These are phyloP conservation scores for Beaufortia kweichowensis DNA, from an alignment of 2,113 vertebrate species.

Conservation along the genomic window DNA sequence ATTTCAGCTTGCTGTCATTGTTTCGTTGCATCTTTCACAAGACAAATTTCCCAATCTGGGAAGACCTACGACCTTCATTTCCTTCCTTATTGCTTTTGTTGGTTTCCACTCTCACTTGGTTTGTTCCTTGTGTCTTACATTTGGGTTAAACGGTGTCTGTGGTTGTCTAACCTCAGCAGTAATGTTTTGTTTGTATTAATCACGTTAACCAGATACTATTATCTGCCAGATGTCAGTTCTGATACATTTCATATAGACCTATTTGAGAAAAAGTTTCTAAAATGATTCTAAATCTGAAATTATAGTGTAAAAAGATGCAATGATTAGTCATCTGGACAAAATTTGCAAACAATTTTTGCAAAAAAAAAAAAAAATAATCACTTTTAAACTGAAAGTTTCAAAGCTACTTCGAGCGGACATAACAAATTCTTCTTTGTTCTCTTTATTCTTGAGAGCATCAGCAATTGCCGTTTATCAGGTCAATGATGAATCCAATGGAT, in stretches of 20 bases:
- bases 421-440: neutral
- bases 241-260: neutral
- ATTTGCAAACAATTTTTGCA: neutral
- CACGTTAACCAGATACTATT: conserved; percentile 19
- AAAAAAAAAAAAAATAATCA: too few relatives aligned
- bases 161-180: conserved; percentile 14
- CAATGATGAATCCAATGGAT: conserved; percentile 16
- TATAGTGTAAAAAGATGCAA: neutral
- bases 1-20: conserved; percentile 27
- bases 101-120: conserved; percentile 11
- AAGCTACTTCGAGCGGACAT: neutral
- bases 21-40: conserved; percentile 26
- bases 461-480: conserved; percentile 15
- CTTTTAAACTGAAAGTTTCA: neutral
- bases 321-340: neutral
- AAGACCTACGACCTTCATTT: conserved; percentile 16
- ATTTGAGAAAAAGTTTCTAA: neutral
- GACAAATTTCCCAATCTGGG: neutral
- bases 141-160: conserved; percentile 1
- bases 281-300: too few relatives aligned
- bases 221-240: conserved; percentile 1
- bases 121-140: conserved; percentile 14
- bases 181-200: neutral
- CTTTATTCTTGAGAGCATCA: conserved; percentile 12
- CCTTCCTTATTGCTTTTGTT: conserved; percentile 26